Conservation (phyloP, 30 jellyfish, hydroid and myxozoan species). For the Chironex yamaguchii region DNA sequence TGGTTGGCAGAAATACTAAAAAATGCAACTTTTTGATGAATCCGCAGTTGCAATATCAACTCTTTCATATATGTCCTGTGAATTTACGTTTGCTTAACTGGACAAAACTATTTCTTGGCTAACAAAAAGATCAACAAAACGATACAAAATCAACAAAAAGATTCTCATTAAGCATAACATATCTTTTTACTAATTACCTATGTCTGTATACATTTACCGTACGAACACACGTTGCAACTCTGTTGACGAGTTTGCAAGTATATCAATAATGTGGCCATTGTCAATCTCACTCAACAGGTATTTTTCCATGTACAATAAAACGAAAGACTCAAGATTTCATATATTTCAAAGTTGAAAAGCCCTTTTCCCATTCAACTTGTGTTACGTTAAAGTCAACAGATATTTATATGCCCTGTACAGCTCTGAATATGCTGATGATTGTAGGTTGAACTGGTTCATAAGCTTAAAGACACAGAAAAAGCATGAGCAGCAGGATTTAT, state of each 20-base stretch:
- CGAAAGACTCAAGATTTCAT: neutral
- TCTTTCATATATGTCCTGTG: neutral
- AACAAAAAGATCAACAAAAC: neutral
- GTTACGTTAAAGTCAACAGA: conserved; percentile 4
- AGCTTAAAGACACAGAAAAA: too few relatives aligned
- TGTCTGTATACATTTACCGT: neutral
- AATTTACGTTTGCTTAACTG: conserved; percentile 1
- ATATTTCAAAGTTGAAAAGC: conserved; percentile 15
- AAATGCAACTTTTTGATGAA: too few relatives aligned
- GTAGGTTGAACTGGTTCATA: too few relatives aligned
- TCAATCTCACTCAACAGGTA: neutral
- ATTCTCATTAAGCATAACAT: too few relatives aligned
- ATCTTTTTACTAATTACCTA: neutral
- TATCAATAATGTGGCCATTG: neutral
- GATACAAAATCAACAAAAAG: neutral
- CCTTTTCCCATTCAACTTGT: conserved; percentile 9
- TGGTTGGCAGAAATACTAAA: too few relatives aligned
- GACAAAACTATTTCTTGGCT: conserved; percentile 1
- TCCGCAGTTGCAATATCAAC: neutral
- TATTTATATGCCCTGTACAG: too few relatives aligned
- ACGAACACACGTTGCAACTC: conserved; percentile 2
- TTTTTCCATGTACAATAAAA: conserved; percentile 15
- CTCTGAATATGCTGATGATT: too few relatives aligned
- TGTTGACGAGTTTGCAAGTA: conserved; percentile 6
- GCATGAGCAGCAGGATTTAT: too few relatives aligned